phyloP scores from a whole-genome alignment of 2,113 vertebrate species.

The Chrysemys picta region DNA sequence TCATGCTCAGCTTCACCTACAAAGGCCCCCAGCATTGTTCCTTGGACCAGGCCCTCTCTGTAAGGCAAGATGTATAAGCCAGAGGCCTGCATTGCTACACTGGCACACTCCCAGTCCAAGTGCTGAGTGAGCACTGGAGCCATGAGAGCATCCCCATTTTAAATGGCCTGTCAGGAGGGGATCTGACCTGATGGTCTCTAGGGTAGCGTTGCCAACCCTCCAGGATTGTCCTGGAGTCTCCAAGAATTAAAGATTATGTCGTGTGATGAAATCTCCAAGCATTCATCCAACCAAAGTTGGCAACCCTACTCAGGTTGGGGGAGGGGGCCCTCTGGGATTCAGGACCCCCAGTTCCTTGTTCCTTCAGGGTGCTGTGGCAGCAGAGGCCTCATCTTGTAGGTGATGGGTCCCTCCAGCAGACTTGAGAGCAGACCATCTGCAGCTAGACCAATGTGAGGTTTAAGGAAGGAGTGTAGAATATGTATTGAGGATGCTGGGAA shows the following conservation, averaged over 20 bases:
- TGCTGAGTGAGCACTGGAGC: neutral
- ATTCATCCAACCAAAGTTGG: too few species aligned
- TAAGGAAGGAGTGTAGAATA: neutral
- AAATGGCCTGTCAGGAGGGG: neutral
- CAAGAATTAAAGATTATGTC: too few species aligned
- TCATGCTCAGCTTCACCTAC: neutral
- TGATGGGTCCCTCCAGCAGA: neutral
- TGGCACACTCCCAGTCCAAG: neutral
- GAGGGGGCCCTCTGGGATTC: too few species aligned
- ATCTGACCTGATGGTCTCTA: neutral
- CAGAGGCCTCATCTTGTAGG: neutral
- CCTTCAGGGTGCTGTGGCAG: neutral
- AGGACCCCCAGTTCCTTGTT: neutral
- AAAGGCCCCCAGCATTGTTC: neutral
- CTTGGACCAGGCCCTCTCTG: too few species aligned
- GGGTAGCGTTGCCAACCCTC: neutral
- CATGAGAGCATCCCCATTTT: neutral
- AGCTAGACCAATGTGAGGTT: neutral
- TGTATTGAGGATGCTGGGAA: too few species aligned
- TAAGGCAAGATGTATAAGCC: rapidly evolving
- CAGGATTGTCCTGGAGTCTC: too few species aligned
- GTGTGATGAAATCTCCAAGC: too few species aligned
- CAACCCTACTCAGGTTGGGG: too few species aligned
- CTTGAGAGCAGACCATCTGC: neutral
- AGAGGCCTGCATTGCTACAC: neutral